Evolutionary conservation across 2,888 invertebrate species (phyloP), one percentile per base, ranked within the genome.

Genomic region (Leistus spinibarbis): DNA sequence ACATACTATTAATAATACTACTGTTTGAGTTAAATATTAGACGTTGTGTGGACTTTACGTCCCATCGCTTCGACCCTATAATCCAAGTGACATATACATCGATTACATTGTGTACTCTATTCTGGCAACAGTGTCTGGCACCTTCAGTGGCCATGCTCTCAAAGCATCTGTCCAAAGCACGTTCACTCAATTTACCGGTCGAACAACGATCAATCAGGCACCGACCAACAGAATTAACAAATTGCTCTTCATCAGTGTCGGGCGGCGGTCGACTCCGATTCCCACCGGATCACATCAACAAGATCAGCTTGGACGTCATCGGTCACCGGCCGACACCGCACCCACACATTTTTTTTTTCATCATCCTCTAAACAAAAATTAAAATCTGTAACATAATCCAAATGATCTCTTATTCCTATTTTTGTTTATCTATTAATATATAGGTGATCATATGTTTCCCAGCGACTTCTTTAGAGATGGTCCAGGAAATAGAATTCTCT

Each of bases 251-350:
- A 60, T 60, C 60, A 60, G 60, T 60, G 60, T 20, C 60, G 19
- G 20, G 17, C 60, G 60, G 17, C 16, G 60, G 60, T 60, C 17
- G 60, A 60, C n/a, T 60, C 19, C 13, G 60, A 60, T 22, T 60
- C 60, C 60, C 60, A 13, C 19, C 16, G 60, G 60, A 20, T 16
- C 57, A 57, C 57, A 20, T 17, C 9, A 19, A 60, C 60, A 20
- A 20, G n/a, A 19, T 60, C 22, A 20, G 60, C 20, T 57, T 24
- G 19, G 20, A 60, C 19, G 20, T 60, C 69, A 71, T 71, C 71
- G 71, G 71, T 71, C 71, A 71, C 71, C 71, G 63, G 56, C 9
- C 54, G 64, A 54, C 71, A 54, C 24, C 7, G 54, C 63, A 40
- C 63, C 24, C 71, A 64, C 53, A 40, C 40, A 4, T 40, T 40